Base-by-base conservation (phyloP, 1,140 invertebrate genomes). In the Papilio machaon region DNA sequence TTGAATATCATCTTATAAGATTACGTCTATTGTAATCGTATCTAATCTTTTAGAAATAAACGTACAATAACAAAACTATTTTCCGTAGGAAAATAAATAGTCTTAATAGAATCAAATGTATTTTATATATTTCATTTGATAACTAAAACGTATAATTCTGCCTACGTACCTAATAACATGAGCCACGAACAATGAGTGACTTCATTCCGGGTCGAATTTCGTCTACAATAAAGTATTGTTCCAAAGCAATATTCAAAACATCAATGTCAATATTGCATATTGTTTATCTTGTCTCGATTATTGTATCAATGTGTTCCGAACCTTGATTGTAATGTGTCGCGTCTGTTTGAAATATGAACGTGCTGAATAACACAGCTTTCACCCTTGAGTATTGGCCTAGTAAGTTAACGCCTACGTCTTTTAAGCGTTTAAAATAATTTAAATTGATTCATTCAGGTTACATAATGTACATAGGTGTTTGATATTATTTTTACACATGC, bases 191-290 rank as follows among this genome's bases (percentile, higher is more conserved):
- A 79, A 79, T 70, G 54, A 64, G 15, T 79, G 77, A 64, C 60
- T 78, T 78, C 77, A 67, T 47, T 23, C n/a, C n/a, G 43, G 43
- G 60, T 35, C 46, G 6, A 13, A 30, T 52, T 76, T 76, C 19
- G 43, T 76, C 74, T 76, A 76, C 47, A 49, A 76, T 30, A 49
- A 54, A 15, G 19, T 76, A 76, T 76, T 76, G 74, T 76, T 76
- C 73, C 23, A 75, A 75, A 19, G 73, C 73, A 74, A 38, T 11
- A 43, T 17, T 49, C 47, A 19, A 49, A 54, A 54, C 74, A 49
- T 74, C 47, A 52, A 76, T 54, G 74, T 52, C 47, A 54, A 76
- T 76, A 52, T 76, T 73, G 43, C 46, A 76, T 76, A 46, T 76
- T 49, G 74, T 76, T 76, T 76, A 47, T 76, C 46, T 49, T 76